These are phyloP conservation scores for Dinocampus coccinellae DNA, from an alignment of 2,888 invertebrate species.

Conservation along the genomic window DNA sequence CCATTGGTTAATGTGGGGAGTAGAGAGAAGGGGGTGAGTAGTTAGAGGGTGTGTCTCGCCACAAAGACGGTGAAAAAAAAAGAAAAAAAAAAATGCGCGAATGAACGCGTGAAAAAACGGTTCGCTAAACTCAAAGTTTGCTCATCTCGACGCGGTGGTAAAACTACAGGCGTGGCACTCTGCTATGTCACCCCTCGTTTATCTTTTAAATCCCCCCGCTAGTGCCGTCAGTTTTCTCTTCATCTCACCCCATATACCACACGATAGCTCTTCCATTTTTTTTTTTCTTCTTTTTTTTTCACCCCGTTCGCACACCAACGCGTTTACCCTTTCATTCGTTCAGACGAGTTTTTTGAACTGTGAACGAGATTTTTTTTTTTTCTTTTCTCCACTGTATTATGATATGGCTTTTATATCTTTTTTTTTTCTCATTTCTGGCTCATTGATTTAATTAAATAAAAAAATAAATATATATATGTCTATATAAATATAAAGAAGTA, in stretches of 20 bases:
- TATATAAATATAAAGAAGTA: too few relatives aligned
- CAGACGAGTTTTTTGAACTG: background rate
- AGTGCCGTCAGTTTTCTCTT: conserved; percentile 1
- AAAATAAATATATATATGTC: background rate
- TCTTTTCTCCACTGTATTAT: background rate
- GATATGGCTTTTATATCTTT: conserved; percentile 12
- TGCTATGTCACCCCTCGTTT: conserved; percentile 35
- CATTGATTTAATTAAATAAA: background rate
- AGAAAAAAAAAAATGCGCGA: conserved; percentile 5
- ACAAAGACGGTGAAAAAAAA: background rate
- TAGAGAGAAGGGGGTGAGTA: too few relatives aligned
- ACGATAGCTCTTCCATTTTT: conserved; percentile 14
- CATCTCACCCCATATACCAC: conserved; percentile 12
- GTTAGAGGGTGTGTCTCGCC: too few relatives aligned
- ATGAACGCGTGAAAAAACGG: conserved; percentile 11
- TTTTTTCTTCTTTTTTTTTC: conserved; percentile 20
- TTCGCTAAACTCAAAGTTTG: conserved; percentile 45
- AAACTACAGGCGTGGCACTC: conserved; percentile 16
- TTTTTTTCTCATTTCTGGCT: background rate
- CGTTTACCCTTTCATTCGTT: conserved; percentile 17
- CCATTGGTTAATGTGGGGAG: background rate
- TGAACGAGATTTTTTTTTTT: background rate
- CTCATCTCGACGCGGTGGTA: conserved; percentile 37
- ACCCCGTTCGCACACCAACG: conserved; percentile 2
- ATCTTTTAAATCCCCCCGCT: conserved; percentile 30